phyloP scores from a whole-genome alignment of 2,888 invertebrate genomes.

The Encarsia formosa region DNA sequence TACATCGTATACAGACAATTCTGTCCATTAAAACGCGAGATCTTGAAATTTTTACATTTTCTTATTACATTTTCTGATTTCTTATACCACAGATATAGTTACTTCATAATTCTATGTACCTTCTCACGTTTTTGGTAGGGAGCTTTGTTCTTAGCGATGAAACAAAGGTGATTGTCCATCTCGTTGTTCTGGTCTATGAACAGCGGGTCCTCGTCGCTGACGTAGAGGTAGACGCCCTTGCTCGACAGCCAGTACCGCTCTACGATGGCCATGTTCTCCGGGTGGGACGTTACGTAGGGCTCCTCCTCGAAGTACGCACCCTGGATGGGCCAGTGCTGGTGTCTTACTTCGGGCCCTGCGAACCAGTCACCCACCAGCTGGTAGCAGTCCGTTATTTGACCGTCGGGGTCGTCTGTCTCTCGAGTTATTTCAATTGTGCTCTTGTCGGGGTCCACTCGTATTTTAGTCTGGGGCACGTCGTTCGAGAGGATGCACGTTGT shows the following conservation, averaged over 20 bases:
- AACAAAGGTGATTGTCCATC: constrained; percentile 56
- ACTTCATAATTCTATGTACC: no score
- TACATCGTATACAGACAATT: no score
- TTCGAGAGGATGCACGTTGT: constrained; percentile 33
- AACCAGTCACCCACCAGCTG: constrained; percentile 55
- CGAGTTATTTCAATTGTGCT: constrained; percentile 32
- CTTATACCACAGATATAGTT: no score
- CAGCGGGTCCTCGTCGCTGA: constrained; percentile 63
- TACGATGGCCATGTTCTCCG: constrained; percentile 43
- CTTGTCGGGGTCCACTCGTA: constrained; percentile 19
- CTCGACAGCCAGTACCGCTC: constrained; percentile 73
- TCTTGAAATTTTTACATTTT: constrained; percentile 11
- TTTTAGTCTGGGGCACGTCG: constrained; percentile 27
- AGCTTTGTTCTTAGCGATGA: constrained; percentile 56
- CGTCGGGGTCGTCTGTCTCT: constrained; percentile 16
- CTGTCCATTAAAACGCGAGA: no score
- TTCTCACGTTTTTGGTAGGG: constrained; percentile 52
- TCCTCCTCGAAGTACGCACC: constrained; percentile 56
- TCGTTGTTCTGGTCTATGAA: constrained; percentile 67
- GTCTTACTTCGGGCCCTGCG: constrained; percentile 61
- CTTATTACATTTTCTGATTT: no score
- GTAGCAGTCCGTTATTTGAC: constrained; percentile 38
- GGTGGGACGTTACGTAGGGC: constrained; percentile 57
- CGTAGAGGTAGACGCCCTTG: constrained; percentile 63
- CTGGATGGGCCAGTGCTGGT: constrained; percentile 65